These are phyloP conservation scores for Zophobas atratus DNA, from an alignment of 1,140 invertebrate species.

Conservation along the genomic window DNA sequence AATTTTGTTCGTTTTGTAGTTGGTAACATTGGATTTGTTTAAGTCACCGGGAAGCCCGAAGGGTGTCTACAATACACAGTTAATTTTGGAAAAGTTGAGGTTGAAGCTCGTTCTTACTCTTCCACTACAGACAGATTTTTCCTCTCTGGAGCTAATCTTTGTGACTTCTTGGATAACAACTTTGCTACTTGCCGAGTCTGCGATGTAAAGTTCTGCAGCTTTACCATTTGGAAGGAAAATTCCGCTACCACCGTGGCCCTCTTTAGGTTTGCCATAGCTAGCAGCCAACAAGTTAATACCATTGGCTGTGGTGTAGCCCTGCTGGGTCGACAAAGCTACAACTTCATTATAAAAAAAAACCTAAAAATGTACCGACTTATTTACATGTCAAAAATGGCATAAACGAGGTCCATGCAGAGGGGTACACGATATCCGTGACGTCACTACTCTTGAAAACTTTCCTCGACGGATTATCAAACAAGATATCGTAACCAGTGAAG, in stretches of 20 bases:
- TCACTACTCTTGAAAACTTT: constrained; percentile 70
- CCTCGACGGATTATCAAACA: constrained; percentile 76
- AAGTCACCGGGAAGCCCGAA: constrained; percentile 4
- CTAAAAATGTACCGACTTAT: neutral
- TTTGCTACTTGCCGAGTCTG: constrained; percentile 46
- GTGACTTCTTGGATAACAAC: constrained; percentile 44
- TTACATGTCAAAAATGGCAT: constrained; percentile 79
- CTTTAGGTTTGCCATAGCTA: constrained; percentile 70
- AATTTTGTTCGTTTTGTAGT: too few relatives aligned
- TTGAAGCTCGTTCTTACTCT: neutral
- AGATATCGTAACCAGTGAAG: constrained; percentile 83
- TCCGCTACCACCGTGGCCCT: constrained; percentile 66
- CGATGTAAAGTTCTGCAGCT: constrained; percentile 59
- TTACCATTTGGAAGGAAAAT: constrained; percentile 67
- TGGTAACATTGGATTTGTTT: neutral
- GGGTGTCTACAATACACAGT: constrained; percentile 24
- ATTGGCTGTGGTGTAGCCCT: constrained; percentile 70
- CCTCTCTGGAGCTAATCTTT: constrained; percentile 1
- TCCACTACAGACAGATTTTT: neutral
- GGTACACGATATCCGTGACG: constrained; percentile 80
- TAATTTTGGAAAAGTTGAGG: constrained; percentile 22
- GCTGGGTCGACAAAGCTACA: constrained; percentile 68
- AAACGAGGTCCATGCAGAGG: constrained; percentile 83
- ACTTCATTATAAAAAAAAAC: constrained; percentile 50
- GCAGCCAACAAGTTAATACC: constrained; percentile 71